A percentile compares a stretch with the other conserved stretches of the same genome.
Evolutionary conservation across 2,888 invertebrate species (phyloP).

Genomic region (Matsumyia berberina): DNA sequence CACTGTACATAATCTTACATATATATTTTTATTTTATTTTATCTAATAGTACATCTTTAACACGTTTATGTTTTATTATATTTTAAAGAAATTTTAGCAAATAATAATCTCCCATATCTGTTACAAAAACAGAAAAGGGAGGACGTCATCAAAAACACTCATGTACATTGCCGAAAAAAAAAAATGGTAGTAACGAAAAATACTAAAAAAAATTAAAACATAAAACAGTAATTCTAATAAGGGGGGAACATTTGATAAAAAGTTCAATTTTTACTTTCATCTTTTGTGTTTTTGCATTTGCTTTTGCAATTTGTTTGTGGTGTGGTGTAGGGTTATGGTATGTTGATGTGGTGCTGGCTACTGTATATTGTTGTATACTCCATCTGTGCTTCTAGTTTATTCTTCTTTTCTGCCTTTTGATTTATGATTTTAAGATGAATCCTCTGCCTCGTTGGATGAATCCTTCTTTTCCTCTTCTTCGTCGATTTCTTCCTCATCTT

Average conservation of each 20-base stretch:
- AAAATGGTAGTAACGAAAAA: conserved; percentile 8
- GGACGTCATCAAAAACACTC: conserved; percentile 34
- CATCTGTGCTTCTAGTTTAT: conserved; percentile 10
- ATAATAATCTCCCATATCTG: conserved; percentile 15
- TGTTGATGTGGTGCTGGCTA: conserved; percentile 51
- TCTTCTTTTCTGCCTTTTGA: not conserved
- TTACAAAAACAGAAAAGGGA: not conserved
- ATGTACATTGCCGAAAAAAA: conserved; percentile 47
- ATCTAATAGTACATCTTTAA: conserved; percentile 66
- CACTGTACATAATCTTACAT: conserved; percentile 54
- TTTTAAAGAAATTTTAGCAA: conserved; percentile 30
- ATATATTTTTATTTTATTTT: conserved; percentile 53
- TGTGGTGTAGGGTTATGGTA: conserved; percentile 27
- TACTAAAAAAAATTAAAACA: conserved; percentile 14
- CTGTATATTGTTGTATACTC: conserved; percentile 16
- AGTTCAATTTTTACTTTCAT: conserved; percentile 11
- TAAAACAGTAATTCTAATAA: conserved; percentile 15
- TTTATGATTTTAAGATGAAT: conserved; percentile 46
- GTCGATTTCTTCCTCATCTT: conserved; percentile 46
- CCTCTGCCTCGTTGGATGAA: conserved; percentile 43
- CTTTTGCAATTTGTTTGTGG: conserved; percentile 31
- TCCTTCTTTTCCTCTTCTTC: conserved; percentile 60
- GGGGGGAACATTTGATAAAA: conserved; percentile 24
- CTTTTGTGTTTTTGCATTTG: conserved; percentile 5
- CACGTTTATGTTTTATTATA: conserved; percentile 37